phyloP scores from a whole-genome alignment of 2,797 vertebrate genomes.

The Poeciliopsis infans region DNA sequence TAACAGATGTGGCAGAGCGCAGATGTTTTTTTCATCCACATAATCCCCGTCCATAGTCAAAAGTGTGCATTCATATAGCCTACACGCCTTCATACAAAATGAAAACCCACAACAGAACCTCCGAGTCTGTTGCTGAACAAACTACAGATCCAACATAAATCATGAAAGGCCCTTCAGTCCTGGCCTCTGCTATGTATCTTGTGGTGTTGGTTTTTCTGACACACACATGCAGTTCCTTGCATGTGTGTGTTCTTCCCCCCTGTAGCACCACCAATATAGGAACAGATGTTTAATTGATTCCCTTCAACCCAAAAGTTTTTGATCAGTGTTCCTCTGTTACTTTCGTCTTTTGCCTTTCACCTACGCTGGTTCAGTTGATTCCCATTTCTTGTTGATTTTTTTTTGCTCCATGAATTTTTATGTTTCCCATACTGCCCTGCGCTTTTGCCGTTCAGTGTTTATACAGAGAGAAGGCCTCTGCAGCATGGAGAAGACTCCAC shows the following conservation, averaged over 20 bases:
- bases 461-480: slow-evolving; percentile 21
- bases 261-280: slow-evolving; percentile 38
- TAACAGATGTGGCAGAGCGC: slow-evolving; percentile 54
- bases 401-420: slow-evolving; percentile 6
- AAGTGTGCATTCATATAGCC: slow-evolving; percentile 43
- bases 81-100: slow-evolving; percentile 49
- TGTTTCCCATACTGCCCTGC: not conserved
- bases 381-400: slow-evolving; percentile 27
- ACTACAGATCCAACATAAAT: slow-evolving; percentile 58
- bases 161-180: slow-evolving; percentile 65
- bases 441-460: slow-evolving; percentile 29
- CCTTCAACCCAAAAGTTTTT: slow-evolving; percentile 48
- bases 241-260: slow-evolving; percentile 49
- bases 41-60: slow-evolving; percentile 36
- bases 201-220: no score
- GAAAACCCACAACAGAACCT: slow-evolving; percentile 68
- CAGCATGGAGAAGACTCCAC: slow-evolving; percentile 10
- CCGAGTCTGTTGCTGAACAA: slow-evolving; percentile 62
- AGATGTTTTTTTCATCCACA: slow-evolving; percentile 61
- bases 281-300: slow-evolving; percentile 74
- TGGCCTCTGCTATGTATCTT: slow-evolving; percentile 39
- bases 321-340: slow-evolving; percentile 39
- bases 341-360: slow-evolving; percentile 11
- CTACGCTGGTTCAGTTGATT: not conserved
- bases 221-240: slow-evolving; percentile 27